A percentile compares a stretch with the other conserved stretches of the same genome.
phyloP scores from a whole-genome alignment of 1,140 invertebrate genomes.

The Diabrotica virgifera region DNA sequence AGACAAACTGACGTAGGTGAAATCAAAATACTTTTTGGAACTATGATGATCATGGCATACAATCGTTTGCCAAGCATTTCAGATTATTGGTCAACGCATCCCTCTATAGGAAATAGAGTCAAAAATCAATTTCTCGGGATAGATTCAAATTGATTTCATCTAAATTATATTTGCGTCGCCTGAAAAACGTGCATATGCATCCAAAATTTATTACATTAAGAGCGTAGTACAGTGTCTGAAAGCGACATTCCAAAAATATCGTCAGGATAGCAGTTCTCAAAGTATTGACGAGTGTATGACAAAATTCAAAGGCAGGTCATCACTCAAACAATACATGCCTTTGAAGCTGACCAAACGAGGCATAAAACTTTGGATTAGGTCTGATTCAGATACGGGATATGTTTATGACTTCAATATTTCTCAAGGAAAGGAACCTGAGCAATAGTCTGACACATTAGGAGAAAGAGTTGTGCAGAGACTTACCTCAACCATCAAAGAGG shows the following conservation, averaged over 20 bases:
- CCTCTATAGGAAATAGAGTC: constrained; percentile 34
- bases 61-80: constrained; percentile 4
- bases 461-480: constrained; percentile 36
- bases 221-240: constrained; percentile 24
- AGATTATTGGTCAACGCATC: constrained; percentile 11
- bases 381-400: constrained; percentile 37
- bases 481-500: constrained; percentile 17
- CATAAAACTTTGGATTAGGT: constrained; percentile 41
- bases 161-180: constrained; percentile 38
- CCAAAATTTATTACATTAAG: constrained; percentile 35
- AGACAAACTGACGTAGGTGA: constrained; percentile 5
- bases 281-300: constrained; percentile 29
- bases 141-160: constrained; percentile 30
- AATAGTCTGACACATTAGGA: constrained; percentile 25
- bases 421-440: constrained; percentile 29
- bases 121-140: constrained; percentile 36
- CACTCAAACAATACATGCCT: constrained; percentile 41
- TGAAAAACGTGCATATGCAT: constrained; percentile 23
- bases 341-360: constrained; percentile 44
- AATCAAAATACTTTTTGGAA: constrained; percentile 11
- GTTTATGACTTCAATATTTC: constrained; percentile 39
- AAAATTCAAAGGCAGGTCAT: constrained; percentile 38
- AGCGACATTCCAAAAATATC: constrained; percentile 28
- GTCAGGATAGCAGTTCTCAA: constrained; percentile 19
- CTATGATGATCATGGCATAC: constrained; percentile 17